Evolutionary conservation across 2,888 invertebrate genomes (phyloP).

Genomic region (Acanthopleura granulata): DNA sequence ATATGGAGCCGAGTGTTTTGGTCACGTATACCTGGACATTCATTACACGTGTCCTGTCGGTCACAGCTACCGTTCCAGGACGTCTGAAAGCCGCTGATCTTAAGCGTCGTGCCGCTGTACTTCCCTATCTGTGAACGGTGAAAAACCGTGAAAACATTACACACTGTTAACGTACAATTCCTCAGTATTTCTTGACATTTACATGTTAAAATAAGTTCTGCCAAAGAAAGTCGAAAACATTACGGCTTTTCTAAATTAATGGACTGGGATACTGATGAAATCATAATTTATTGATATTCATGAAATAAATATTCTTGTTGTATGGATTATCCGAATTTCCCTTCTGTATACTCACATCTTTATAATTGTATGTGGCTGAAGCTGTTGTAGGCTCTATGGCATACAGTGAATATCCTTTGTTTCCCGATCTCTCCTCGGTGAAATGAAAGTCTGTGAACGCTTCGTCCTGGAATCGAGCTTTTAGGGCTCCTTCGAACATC

Average conservation of each 20-base stretch:
- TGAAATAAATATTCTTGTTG: no score
- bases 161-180: not conserved
- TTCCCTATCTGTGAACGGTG: conserved; percentile 49
- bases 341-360: conserved; percentile 9
- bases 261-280: no score
- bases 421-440: conserved; percentile 47
- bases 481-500: conserved; percentile 44
- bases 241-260: no score
- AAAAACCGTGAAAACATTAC: not conserved
- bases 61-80: conserved; percentile 56
- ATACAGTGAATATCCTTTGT: conserved; percentile 54
- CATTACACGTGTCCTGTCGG: conserved; percentile 51
- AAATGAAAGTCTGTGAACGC: conserved; percentile 49
- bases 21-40: conserved; percentile 58
- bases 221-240: no score
- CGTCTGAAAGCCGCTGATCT: conserved; percentile 24
- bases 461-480: conserved; percentile 52
- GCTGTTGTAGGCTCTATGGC: conserved; percentile 30
- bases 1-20: conserved; percentile 33
- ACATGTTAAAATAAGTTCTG: no score
- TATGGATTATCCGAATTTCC: no score
- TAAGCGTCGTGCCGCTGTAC: conserved; percentile 34
- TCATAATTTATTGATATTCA: no score
- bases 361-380: not conserved
- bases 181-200: no score